These are phyloP conservation scores for Whitmania pigra DNA, from an alignment of 1,140 invertebrate genomes.

Conservation along the genomic window DNA sequence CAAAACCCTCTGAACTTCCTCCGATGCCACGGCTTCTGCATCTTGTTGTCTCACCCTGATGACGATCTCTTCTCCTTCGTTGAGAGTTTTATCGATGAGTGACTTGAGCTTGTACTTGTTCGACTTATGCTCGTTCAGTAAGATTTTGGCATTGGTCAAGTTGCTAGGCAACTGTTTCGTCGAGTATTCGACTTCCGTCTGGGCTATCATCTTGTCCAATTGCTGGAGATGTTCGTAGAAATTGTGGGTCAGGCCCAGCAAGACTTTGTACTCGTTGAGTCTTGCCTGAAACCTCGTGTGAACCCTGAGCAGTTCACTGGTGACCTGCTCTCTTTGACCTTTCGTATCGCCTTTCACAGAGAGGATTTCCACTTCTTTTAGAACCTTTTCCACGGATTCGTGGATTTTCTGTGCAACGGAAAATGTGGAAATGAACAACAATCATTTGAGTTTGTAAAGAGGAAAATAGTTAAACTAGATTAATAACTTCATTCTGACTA, in stretches of 20 bases:
- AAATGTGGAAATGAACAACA: no score
- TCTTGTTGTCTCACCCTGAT: conserved; percentile 57
- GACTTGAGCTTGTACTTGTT: conserved; percentile 50
- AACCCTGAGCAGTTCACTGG: conserved; percentile 49
- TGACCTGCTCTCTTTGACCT: conserved; percentile 47
- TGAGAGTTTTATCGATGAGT: conserved; percentile 49
- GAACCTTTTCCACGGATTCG: conserved; percentile 56
- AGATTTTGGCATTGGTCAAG: conserved; percentile 43
- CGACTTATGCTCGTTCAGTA: conserved; percentile 50
- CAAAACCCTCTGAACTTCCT: conserved; percentile 55
- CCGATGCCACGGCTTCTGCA: conserved; percentile 45
- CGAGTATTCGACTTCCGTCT: conserved; percentile 42
- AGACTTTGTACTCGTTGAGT: conserved; percentile 57
- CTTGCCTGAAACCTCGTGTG: conserved; percentile 55
- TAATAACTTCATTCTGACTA: background rate
- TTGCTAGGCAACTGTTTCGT: conserved; percentile 42
- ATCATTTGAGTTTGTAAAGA: no score
- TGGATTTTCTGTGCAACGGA: conserved; percentile 46
- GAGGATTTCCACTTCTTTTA: conserved; percentile 52
- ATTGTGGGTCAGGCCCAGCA: conserved; percentile 58
- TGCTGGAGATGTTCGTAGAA: conserved; percentile 58
- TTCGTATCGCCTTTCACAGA: conserved; percentile 42
- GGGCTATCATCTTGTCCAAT: conserved; percentile 47
- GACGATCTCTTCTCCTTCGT: conserved; percentile 54
- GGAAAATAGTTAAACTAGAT: background rate